Conservation (phyloP, 2,888 invertebrate species). For the Abrostola triplasia region DNA sequence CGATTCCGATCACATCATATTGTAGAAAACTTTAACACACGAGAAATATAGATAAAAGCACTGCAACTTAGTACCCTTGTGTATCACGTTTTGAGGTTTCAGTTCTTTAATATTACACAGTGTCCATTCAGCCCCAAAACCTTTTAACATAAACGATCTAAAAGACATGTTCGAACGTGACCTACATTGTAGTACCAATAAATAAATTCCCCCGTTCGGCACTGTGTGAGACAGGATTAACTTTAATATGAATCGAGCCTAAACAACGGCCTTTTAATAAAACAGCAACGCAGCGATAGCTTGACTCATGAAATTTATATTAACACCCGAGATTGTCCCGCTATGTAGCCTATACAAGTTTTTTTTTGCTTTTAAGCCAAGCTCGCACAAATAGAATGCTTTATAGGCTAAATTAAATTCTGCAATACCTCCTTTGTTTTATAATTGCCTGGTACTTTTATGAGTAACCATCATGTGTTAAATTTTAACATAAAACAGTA, state of each 20-base stretch:
- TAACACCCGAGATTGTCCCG: constrained; percentile 69
- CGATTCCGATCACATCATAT: no score
- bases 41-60: no score
- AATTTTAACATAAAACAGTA: neutral
- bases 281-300: constrained; percentile 68
- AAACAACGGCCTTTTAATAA: constrained; percentile 73
- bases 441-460: constrained; percentile 37
- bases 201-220: constrained; percentile 51
- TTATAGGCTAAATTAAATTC: constrained; percentile 56
- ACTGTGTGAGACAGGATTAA: constrained; percentile 60
- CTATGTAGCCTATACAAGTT: constrained; percentile 60
- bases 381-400: constrained; percentile 49
- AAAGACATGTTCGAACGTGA: constrained; percentile 40
- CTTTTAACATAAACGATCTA: constrained; percentile 40
- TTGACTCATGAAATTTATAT: constrained; percentile 75
- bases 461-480: neutral
- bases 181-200: constrained; percentile 50
- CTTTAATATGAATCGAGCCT: constrained; percentile 70
- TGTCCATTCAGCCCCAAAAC: constrained; percentile 31
- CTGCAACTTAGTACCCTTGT: no score
- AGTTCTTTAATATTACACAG: constrained; percentile 19
- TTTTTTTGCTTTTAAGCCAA: constrained; percentile 49
- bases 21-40: no score
- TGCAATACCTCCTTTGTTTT: constrained; percentile 35
- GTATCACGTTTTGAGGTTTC: neutral